Base-by-base conservation (phyloP, 2,797 vertebrate species). In the Holocentrus rufus region DNA sequence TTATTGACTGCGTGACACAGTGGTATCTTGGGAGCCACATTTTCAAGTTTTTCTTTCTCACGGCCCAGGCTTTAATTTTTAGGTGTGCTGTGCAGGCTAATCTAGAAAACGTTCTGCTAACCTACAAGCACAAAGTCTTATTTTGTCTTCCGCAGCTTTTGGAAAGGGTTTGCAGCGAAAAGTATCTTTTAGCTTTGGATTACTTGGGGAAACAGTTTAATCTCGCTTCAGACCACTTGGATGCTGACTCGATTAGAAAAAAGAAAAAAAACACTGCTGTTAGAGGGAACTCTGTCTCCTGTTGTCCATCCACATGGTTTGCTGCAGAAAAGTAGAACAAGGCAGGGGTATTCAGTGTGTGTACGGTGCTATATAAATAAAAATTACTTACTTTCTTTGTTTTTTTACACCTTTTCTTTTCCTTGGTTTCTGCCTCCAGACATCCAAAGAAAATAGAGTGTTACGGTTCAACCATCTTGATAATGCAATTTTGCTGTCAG, bases 351-450 rank as follows among this genome's bases (percentile, higher is more conserved):
- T 46, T 42, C 46, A 15, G 59, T 34, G 54, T 52, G 39, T 62
- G 30, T 31, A 31, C n/a, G n/a, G n/a, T n/a, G n/a, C n/a, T n/a
- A n/a, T n/a, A n/a, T n/a, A n/a, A n/a, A n/a, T n/a, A n/a, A n/a
- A n/a, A n/a, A n/a, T n/a, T n/a, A n/a, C n/a, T n/a, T n/a, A n/a
- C n/a, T n/a, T 31, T 14, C 4, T 30, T 8, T 30, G 4, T 25
- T 44, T 74, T n/a, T 13, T 61, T 6, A 49, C 65, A 71, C n/a
- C 13, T 75, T 69, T 73, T 52, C 74, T 75, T 79, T 80, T 74
- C 52, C 47, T 39, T 8, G 18, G 8, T 22, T n/a, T 31, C 39
- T 76, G 49, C 31, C 53, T 54, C 56, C 65, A 65, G 25, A 30
- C 5, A 62, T 34, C 76, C 46, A 50, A 54, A 75, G 58, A 58